Conservation (phyloP, 2,113 vertebrate genomes). For the Nesogale talazaci region DNA sequence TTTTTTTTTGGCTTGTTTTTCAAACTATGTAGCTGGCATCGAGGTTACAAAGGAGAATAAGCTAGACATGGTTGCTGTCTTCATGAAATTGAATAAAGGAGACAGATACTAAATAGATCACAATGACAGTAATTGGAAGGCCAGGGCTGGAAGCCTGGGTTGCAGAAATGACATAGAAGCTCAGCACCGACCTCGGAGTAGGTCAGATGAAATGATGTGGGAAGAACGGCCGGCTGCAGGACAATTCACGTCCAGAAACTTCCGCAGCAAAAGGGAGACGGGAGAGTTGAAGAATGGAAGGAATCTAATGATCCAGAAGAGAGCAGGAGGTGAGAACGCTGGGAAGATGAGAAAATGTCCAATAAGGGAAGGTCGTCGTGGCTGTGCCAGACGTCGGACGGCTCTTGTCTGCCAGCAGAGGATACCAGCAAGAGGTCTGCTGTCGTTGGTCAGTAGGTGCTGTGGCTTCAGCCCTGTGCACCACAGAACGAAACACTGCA, state of each 20-base stretch:
- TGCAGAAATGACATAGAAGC: neutral
- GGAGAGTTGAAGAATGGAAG: neutral
- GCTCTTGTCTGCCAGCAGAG: too few species aligned
- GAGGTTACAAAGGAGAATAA: neutral
- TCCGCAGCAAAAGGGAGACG: neutral
- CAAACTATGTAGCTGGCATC: neutral
- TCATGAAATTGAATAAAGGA: neutral
- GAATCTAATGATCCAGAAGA: neutral
- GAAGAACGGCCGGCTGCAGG: neutral
- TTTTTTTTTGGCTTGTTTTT: neutral
- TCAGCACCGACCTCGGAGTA: neutral
- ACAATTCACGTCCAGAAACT: neutral
- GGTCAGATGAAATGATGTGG: neutral
- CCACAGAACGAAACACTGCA: too few species aligned
- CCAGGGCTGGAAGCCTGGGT: neutral
- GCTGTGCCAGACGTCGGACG: neutral
- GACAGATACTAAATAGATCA: neutral
- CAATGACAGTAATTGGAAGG: neutral
- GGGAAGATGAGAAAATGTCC: neutral
- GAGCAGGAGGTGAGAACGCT: neutral
- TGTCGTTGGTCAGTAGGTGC: too few species aligned
- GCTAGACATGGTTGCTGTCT: neutral
- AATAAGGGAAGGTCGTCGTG: neutral
- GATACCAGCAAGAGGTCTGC: too few species aligned
- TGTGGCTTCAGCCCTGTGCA: too few species aligned